These are phyloP conservation scores for Chamaea fasciata DNA, from an alignment of 2,113 vertebrate species.

Conservation along the genomic window DNA sequence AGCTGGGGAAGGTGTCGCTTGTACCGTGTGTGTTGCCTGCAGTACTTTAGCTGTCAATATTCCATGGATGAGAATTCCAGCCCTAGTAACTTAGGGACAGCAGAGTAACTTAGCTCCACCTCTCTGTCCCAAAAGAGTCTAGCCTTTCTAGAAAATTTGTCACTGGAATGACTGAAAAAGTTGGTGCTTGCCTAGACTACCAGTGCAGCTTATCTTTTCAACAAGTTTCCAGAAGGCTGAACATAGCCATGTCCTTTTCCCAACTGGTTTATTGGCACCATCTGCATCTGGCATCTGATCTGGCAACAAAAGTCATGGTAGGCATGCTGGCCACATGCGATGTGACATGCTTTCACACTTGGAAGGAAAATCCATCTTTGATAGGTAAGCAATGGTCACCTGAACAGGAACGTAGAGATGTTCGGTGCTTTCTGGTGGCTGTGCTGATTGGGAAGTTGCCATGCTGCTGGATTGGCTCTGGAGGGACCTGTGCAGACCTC, in stretches of 20 bases:
- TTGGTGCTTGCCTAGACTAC: neutral
- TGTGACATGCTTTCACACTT: neutral
- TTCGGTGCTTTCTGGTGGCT: neutral
- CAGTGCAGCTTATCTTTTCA: neutral
- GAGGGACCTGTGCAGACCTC: neutral
- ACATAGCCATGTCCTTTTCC: neutral
- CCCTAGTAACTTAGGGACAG: neutral
- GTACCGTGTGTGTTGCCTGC: neutral
- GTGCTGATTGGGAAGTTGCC: neutral
- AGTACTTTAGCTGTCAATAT: neutral
- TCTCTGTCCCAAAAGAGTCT: neutral
- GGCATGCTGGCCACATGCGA: neutral
- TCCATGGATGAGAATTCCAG: neutral
- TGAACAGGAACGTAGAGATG: accelerated
- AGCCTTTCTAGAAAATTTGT: neutral
- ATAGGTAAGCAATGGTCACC: neutral
- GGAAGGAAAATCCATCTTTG: neutral
- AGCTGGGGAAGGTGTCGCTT: neutral
- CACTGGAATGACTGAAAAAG: neutral
- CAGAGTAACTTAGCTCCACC: neutral
- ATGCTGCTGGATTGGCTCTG: neutral
- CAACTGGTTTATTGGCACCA: neutral
- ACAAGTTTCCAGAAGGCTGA: neutral
- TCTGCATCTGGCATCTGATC: neutral
- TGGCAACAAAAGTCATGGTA: neutral